These are phyloP conservation scores for Delia radicum DNA, from an alignment of 1,140 invertebrate species.

Conservation along the genomic window DNA sequence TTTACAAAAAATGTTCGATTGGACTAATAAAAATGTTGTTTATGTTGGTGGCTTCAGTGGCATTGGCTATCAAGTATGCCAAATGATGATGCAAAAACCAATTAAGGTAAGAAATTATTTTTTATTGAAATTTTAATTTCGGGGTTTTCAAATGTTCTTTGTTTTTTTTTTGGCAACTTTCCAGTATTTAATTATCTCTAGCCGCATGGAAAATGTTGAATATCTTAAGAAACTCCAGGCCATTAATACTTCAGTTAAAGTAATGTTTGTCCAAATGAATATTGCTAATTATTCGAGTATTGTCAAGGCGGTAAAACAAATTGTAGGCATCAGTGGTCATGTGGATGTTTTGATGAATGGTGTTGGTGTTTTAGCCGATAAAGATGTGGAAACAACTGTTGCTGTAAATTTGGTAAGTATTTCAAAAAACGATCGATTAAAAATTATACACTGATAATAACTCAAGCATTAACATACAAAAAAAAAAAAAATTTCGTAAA, in stretches of 20 bases:
- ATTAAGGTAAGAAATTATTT: constrained; percentile 28
- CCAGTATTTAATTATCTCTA: constrained; percentile 40
- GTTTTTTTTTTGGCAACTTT: not conserved
- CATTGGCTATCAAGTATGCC: constrained; percentile 45
- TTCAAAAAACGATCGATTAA: too few species aligned
- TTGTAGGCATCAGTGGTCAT: constrained; percentile 39
- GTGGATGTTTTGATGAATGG: constrained; percentile 49
- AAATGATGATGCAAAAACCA: constrained; percentile 44
- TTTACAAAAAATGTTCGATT: constrained; percentile 44
- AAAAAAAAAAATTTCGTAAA: too few species aligned
- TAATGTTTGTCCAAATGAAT: constrained; percentile 43
- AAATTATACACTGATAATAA: too few species aligned
- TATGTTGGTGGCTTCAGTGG: constrained; percentile 45
- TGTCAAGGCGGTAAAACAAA: constrained; percentile 39
- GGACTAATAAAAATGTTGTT: constrained; percentile 47
- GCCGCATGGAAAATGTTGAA: constrained; percentile 49
- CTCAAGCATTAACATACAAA: too few species aligned
- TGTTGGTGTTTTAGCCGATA: constrained; percentile 47
- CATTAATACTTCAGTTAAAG: constrained; percentile 34
- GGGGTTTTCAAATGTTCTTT: too few species aligned
- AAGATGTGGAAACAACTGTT: constrained; percentile 46
- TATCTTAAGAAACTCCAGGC: constrained; percentile 47
- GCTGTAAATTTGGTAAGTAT: constrained; percentile 46
- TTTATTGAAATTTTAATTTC: not conserved
- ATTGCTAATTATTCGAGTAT: constrained; percentile 43